phyloP scores from a whole-genome alignment of 2,113 vertebrate species.

The Conger conger region DNA sequence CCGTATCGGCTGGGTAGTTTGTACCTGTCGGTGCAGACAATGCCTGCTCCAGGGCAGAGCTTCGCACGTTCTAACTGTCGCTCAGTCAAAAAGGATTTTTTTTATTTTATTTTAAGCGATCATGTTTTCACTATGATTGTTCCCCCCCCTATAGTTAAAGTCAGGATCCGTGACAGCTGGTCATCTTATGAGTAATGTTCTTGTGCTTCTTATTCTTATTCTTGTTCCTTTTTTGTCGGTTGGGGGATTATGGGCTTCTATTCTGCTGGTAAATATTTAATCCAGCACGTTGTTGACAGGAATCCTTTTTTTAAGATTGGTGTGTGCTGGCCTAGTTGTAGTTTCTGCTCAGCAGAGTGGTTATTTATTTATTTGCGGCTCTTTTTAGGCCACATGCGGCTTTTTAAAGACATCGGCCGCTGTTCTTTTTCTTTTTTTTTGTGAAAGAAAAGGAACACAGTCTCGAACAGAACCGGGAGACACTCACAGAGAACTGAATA shows the following conservation, averaged over 20 bases:
- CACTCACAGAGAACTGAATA: background rate
- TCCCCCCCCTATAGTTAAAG: too few relatives aligned
- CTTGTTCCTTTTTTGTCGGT: too few relatives aligned
- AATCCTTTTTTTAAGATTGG: background rate
- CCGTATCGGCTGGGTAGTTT: too few relatives aligned
- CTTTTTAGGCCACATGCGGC: background rate
- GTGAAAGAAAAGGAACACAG: background rate
- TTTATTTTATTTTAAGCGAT: background rate
- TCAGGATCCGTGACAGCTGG: too few relatives aligned
- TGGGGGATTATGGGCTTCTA: background rate
- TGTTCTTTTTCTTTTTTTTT: too few relatives aligned
- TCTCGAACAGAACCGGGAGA: background rate
- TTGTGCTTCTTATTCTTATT: too few relatives aligned
- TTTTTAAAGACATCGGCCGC: background rate
- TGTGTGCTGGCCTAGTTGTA: background rate
- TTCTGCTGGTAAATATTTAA: constrained; percentile 15
- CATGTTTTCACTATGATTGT: too few relatives aligned
- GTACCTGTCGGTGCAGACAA: too few relatives aligned
- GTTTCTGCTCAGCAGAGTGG: background rate
- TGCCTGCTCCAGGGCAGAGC: too few relatives aligned
- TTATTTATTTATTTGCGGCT: background rate
- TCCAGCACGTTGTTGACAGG: background rate
- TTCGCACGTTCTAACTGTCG: too few relatives aligned
- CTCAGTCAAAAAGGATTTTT: background rate
- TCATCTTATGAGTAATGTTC: background rate